phyloP scores from a whole-genome alignment of 2,797 vertebrate genomes.

The Chloroceryle inda region DNA sequence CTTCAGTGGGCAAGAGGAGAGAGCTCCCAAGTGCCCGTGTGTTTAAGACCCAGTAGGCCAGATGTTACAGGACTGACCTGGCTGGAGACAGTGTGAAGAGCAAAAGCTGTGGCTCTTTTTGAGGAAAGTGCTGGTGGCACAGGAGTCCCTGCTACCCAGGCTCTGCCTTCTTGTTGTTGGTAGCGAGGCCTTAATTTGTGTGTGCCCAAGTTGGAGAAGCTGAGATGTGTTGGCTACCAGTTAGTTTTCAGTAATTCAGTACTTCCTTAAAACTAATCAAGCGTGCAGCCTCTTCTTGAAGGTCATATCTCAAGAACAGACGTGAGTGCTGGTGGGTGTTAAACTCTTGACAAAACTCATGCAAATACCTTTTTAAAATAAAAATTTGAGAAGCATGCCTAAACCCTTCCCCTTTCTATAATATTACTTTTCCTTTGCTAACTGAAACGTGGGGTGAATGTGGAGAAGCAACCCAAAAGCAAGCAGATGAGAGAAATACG shows the following conservation, averaged over 20 bases:
- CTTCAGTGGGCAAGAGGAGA: neutral
- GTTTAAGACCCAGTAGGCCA: neutral
- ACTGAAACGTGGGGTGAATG: neutral
- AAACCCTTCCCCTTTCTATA: conserved; percentile 3
- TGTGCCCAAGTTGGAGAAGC: neutral
- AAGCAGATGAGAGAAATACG: neutral
- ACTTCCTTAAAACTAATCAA: conserved; percentile 79
- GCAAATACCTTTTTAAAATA: conserved; percentile 68
- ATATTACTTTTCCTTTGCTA: neutral
- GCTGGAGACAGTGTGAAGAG: neutral
- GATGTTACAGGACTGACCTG: neutral
- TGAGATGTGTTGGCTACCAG: neutral
- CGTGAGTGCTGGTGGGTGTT: conserved; percentile 40
- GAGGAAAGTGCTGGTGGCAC: neutral
- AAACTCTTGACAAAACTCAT: conserved; percentile 24
- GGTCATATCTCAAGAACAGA: conserved; percentile 58
- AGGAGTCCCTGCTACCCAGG: fast-evolving
- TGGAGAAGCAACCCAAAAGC: neutral
- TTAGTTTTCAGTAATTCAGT: conserved; percentile 48
- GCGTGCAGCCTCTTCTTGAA: conserved; percentile 53
- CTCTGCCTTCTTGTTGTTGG: neutral
- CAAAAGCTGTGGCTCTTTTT: neutral
- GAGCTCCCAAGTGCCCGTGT: fast-evolving
- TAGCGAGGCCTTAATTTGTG: neutral
- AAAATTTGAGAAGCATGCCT: conserved; percentile 9